Base-by-base conservation (phyloP, 2,797 vertebrate genomes). In the Botia almorhae region DNA sequence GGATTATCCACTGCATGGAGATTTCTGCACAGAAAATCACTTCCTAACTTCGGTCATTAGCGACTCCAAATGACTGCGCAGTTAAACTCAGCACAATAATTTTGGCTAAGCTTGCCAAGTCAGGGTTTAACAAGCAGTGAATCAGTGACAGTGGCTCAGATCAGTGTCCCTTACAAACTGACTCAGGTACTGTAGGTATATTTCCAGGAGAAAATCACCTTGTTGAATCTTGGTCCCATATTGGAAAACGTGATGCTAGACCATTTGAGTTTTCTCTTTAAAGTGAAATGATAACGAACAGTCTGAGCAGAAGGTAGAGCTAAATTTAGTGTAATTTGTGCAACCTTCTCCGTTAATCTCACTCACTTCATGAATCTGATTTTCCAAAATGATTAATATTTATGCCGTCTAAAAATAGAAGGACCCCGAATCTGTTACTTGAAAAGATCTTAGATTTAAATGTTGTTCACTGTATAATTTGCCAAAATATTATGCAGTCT, bases 11-110 rank as follows among this genome's bases (percentile, higher is more conserved):
- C 74, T 75, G 23, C 48, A 58, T 39, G 17, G 19, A 61, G 69
- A 21, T 68, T 55, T 74, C 67, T 74, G 69, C 65, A 80, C 56
- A 33, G 78, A 80, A 80, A 73, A 73, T 67, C 58, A 56, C 74
- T 80, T 69, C 67, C 73, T 61, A 80, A 76, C 60, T 74, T 61
- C 56, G 50, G 75, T 85, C 82, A 87, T 82, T 87, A 89, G 64
- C 69, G 72, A 80, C 58, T 84, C 74, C 48, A 82, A 83, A 81
- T 75, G 69, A 65, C 43, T 60, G 76, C 63, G 56, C 56, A 46
- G 70, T 74, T 83, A 56, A 85, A 61, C 61, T 48, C 33, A 61
- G 55, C 76, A 71, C 70, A 81, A 78, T 29, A 60, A 51, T 68
- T 68, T 69, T 67, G 36, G 58, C 63, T 33, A 76, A 55, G 67